A percentile compares a stretch with the other conserved stretches of the same genome.
Evolutionary conservation across 2,888 invertebrate species (phyloP).

Genomic region (Cerceris ruficornis): DNA sequence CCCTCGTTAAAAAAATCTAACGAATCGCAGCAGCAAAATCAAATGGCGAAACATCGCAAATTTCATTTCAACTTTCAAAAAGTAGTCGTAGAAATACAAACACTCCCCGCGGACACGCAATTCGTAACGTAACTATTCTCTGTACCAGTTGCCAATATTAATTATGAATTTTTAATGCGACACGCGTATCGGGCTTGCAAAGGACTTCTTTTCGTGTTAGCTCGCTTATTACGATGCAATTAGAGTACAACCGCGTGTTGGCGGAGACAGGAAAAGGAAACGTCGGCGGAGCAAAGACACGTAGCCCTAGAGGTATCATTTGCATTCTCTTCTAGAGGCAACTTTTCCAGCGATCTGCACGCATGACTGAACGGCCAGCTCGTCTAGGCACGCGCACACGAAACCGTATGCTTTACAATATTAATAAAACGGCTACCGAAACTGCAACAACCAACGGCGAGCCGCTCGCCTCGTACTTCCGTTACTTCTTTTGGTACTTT

Average conservation of each 20-base stretch:
- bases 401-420: constrained; percentile 32
- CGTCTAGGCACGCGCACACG: constrained; percentile 24
- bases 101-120: background rate
- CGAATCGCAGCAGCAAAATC: no score
- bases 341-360: constrained; percentile 61
- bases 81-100: background rate
- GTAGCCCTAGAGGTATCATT: constrained; percentile 50
- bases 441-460: constrained; percentile 14
- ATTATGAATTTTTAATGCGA: constrained; percentile 10
- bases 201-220: constrained; percentile 23
- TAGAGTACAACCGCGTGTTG: constrained; percentile 32
- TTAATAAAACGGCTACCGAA: constrained; percentile 39
- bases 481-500: no score
- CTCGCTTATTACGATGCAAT: constrained; percentile 40
- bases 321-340: constrained; percentile 56
- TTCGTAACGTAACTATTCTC: background rate
- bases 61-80: no score
- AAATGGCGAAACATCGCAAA: no score
- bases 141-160: constrained; percentile 13
- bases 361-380: constrained; percentile 60
- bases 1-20: no score
- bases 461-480: constrained; percentile 10
- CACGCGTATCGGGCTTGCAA: constrained; percentile 2
- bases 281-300: constrained; percentile 41
- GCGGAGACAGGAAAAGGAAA: constrained; percentile 37